Evolutionary conservation across 2,888 invertebrate species (phyloP), one percentile per base, ranked within the genome.

Genomic region (Apamea epomidion): DNA sequence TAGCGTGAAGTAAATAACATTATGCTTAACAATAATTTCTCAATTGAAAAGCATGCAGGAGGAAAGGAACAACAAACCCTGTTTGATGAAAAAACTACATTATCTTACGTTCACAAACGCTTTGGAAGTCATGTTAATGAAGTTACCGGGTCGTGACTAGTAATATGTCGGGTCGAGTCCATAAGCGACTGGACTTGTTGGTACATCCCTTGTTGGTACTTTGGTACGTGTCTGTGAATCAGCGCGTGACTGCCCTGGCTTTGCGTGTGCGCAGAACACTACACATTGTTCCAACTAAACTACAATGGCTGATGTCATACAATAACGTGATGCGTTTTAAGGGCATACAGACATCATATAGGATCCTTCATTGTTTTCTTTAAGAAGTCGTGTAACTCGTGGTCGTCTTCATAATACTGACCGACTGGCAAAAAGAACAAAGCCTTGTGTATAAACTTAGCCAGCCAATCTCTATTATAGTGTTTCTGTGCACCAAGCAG

Each of bases 251-350:
- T 92, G 91, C 88, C 87, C 89, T 18, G 75, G 71, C 79, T 65
- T 73, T 82, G 92, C 92, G 94, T 94, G 92, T 92, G 93, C 93
- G 90, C 92, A 86, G 68, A 88, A 88, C 88, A 87, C 83, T 88
- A 87, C 91, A 91, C 93, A 94, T 94, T 95, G 95, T 94, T 93
- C 90, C 84, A 91, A 91, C 91, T 91, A 76, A 89, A 89, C 86
- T 86, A 95, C 96, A 96, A 95, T 94, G 91, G 94, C 92, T 94
- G 94, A 94, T 95, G 95, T 95, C 95, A 95, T 94, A 92, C 93
- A 87, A 89, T 85, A 90, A 91, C 92, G 92, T 93, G 93, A 93
- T 93, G 90, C 91, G 91, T 89, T 92, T 92, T 91, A 89, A 91
- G 91, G 90, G 89, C 90, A 89, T 89, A 87, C 87, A 74, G 74